Evolutionary conservation across 2,888 invertebrate genomes (phyloP).

Genomic region (Hermaeophaga mercurialis): DNA sequence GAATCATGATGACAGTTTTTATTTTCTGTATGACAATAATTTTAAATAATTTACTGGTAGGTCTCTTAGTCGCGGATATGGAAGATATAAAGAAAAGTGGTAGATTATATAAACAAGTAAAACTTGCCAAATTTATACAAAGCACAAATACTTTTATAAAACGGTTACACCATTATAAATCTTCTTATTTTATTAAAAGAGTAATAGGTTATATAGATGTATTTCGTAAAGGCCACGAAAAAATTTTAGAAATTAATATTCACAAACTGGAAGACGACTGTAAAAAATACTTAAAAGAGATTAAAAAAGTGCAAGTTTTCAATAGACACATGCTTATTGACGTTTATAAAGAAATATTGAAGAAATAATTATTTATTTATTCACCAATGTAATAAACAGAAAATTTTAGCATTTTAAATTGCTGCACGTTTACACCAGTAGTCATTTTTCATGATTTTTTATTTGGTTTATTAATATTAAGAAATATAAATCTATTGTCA

Average conservation of each 20-base stretch:
- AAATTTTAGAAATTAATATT: constrained; percentile 23
- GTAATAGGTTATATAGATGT: constrained; percentile 28
- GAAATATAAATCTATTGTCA: no score
- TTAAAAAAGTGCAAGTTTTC: constrained; percentile 27
- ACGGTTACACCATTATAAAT: constrained; percentile 31
- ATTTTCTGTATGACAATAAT: constrained; percentile 45
- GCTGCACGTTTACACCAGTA: no score
- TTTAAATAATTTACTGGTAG: constrained; percentile 44
- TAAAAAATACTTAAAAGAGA: constrained; percentile 29
- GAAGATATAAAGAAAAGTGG: constrained; percentile 39
- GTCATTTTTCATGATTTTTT: no score
- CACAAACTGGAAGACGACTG: constrained; percentile 36
- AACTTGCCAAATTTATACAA: constrained; percentile 40
- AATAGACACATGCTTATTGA: constrained; percentile 22
- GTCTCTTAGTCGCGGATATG: constrained; percentile 45
- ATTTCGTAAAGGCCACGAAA: constrained; percentile 31
- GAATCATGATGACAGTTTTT: constrained; percentile 41
- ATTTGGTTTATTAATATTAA: no score
- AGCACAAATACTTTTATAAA: constrained; percentile 36
- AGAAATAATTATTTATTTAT: not conserved
- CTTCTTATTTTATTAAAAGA: constrained; percentile 19
- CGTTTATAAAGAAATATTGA: constrained; percentile 2
- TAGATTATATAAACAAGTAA: constrained; percentile 40
- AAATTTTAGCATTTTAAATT: no score
- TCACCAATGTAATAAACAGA: no score